phyloP scores from a whole-genome alignment of 1,140 invertebrate genomes.

The Drosophila seguyi region DNA sequence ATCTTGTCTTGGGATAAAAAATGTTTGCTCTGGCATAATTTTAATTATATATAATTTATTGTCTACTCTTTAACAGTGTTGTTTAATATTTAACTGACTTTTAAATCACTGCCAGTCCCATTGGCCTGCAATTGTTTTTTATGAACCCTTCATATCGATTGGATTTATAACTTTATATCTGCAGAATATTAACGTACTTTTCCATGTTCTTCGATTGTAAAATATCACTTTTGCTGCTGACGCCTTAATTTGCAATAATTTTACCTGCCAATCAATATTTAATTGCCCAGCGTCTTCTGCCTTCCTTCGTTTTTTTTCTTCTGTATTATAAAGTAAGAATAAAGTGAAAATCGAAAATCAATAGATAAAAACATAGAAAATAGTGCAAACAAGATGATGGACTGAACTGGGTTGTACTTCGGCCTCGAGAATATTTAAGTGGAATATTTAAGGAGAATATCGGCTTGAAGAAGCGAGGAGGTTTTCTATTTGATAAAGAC shows the following conservation, averaged over 20 bases:
- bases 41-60: background rate
- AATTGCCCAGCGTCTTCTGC: conserved; percentile 6
- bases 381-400: conserved; percentile 26
- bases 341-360: conserved; percentile 47
- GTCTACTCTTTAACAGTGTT: background rate
- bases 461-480: background rate
- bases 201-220: conserved; percentile 4
- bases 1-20: too few relatives aligned
- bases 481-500: conserved; percentile 18
- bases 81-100: background rate
- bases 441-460: conserved; percentile 4
- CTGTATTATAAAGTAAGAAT: conserved; percentile 45
- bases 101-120: background rate
- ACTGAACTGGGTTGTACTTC: background rate
- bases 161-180: background rate
- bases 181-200: conserved; percentile 4
- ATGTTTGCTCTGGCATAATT: too few relatives aligned
- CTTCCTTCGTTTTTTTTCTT: conserved; percentile 2
- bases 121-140: background rate
- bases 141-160: conserved; percentile 5
- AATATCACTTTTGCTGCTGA: conserved; percentile 3
- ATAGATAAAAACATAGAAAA: conserved; percentile 39
- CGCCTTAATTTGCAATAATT: conserved; percentile 18
- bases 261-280: conserved; percentile 34
- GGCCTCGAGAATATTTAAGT: conserved; percentile 27